phyloP scores from a whole-genome alignment of 2,888 invertebrate genomes.

The Andrena fulva region DNA sequence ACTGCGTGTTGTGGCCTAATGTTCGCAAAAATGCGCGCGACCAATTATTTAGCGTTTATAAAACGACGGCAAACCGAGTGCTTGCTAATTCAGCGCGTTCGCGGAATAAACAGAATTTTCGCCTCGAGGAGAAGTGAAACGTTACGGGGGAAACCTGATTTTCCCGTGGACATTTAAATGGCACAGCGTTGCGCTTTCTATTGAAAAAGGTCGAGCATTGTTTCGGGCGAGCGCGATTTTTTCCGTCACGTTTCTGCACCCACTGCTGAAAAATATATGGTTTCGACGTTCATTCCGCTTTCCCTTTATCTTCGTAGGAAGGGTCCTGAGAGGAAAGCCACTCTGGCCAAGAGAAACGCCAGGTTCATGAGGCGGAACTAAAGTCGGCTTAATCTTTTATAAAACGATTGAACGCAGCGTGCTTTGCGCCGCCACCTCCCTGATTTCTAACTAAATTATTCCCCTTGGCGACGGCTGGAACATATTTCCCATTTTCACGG shows the following conservation, averaged over 20 bases:
- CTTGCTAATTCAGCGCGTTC: not conserved
- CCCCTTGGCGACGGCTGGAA: not conserved
- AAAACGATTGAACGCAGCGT: slow-evolving; percentile 19
- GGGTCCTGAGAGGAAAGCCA: not conserved
- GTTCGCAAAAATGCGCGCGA: slow-evolving; percentile 10
- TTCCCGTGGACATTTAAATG: not conserved
- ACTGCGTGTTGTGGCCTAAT: slow-evolving; percentile 39
- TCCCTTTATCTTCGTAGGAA: slow-evolving; percentile 16
- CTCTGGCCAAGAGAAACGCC: slow-evolving; percentile 18
- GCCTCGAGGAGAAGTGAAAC: not conserved
- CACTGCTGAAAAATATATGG: not conserved
- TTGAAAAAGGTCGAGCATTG: not conserved
- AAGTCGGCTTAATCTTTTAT: slow-evolving; percentile 51
- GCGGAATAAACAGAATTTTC: not conserved
- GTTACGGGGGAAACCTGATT: slow-evolving; percentile 4
- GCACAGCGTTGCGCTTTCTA: not conserved
- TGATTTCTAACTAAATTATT: slow-evolving; percentile 40
- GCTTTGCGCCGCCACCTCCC: slow-evolving; percentile 23
- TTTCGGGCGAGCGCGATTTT: slow-evolving; percentile 5
- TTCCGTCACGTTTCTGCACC: not conserved
- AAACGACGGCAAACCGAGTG: not conserved
- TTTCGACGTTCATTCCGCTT: slow-evolving; percentile 43
- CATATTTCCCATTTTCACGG: not conserved
- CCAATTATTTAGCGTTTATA: not conserved
- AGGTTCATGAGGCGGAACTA: slow-evolving; percentile 59